Conservation (phyloP, 2,797 vertebrate genomes). For the Hafferia zeledoni region DNA sequence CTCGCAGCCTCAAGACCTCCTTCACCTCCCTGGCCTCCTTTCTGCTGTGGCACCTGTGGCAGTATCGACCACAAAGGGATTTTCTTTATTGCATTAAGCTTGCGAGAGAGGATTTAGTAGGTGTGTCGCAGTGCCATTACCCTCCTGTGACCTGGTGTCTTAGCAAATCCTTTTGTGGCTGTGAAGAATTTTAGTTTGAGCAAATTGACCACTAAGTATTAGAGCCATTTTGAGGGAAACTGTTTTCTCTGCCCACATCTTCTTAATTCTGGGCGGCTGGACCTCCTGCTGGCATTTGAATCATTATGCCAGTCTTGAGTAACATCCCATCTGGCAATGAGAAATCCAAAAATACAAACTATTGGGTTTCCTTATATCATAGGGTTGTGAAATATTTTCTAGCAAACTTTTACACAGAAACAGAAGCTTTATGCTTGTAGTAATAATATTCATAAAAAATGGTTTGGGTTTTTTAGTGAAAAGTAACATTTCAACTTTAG, state of each 20-base stretch:
- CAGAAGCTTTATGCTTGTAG: neutral
- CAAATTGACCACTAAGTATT: neutral
- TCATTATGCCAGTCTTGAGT: neutral
- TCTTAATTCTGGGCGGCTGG: neutral
- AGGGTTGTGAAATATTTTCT: neutral
- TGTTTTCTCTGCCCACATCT: neutral
- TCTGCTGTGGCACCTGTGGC: fast-evolving
- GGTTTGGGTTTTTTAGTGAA: neutral
- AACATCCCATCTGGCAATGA: neutral
- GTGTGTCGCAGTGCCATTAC: neutral
- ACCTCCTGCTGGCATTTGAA: neutral
- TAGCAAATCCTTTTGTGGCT: conserved; percentile 26
- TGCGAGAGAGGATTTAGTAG: conserved; percentile 53
- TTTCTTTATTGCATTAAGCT: conserved; percentile 58
- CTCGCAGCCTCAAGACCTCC: fast-evolving
- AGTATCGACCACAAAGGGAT: conserved; percentile 8
- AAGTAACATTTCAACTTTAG: neutral
- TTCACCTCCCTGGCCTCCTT: neutral
- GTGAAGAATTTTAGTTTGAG: neutral
- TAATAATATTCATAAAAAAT: neutral
- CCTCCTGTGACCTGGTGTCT: conserved; percentile 7
- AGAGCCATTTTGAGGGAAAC: neutral
- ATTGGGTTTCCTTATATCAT: neutral
- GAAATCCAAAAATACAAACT: neutral
- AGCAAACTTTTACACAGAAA: neutral